Evolutionary conservation across 2,113 vertebrate species (phyloP), one percentile per base, ranked within the genome.

Genomic region (Pelecanus crispus): DNA sequence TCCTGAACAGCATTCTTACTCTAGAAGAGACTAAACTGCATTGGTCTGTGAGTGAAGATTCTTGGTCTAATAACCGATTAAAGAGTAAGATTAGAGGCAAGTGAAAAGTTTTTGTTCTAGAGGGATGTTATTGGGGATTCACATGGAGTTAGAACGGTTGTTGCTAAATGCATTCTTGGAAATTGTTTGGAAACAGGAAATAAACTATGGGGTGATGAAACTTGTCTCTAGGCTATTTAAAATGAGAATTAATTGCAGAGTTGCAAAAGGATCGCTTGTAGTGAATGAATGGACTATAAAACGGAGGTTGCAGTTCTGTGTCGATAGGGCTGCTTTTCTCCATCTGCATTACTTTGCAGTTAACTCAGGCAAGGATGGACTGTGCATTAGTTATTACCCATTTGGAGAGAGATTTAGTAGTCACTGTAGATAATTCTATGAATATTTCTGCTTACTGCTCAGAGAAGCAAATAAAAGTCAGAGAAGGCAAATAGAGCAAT

Each of bases 401-500:
- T 89, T 93, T 94, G 84, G 73, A 72, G 74, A 67, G 63, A 94
- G 70, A 89, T 85, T 91, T 79, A 90, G 36, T 55, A 94, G 65
- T 75, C 65, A 53, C 28, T 50, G 49, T 74, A 92, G 81, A 29
- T 68, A 90, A 89, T 52, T 56, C 81, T 56, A 7, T 72, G 63
- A 91, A 75, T 95, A 75, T 87, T 95, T 89, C 73, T 81, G 31
- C 61, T 89, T 94, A 49, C 19, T 87, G 56, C 65, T 95, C 77
- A 85, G 38, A 85, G 80, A 71, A 90, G 62, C 36, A 85, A 85
- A 70, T 25, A 32, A 34, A 80, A 91, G 59, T 68, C 85, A 68
- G 71, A 68, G 71, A 86, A 79, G 32, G 75, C 49, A 86, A 78
- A 81, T 28, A 86, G 80, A 86, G 47, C 77, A 63, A 56, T 34